These are phyloP conservation scores for Chaetoderma sp. DNA, from an alignment of 2,888 invertebrate species.

Conservation along the genomic window DNA sequence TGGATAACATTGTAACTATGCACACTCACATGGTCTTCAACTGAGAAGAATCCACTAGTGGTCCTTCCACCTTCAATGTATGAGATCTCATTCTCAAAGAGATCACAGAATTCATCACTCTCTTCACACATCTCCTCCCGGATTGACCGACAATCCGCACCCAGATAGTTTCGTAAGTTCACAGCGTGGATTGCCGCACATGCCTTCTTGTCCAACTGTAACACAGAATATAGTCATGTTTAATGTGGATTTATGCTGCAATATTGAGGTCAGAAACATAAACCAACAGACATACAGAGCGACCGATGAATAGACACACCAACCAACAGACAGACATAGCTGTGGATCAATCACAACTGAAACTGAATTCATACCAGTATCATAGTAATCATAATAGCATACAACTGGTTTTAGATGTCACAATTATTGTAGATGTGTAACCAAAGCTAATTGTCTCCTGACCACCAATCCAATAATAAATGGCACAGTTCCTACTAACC, in stretches of 20 bases:
- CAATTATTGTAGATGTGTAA: too few species aligned
- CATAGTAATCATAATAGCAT: too few species aligned
- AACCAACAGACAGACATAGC: too few species aligned
- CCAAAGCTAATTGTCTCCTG: too few species aligned
- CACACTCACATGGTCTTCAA: slow-evolving; percentile 79
- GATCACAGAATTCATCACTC: slow-evolving; percentile 90
- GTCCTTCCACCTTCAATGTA: slow-evolving; percentile 99
- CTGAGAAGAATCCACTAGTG: slow-evolving; percentile 95
- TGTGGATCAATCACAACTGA: too few species aligned
- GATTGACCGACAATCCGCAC: slow-evolving; percentile 92
- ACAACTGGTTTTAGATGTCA: too few species aligned
- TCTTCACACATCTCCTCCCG: slow-evolving; percentile 98
- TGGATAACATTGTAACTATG: too few species aligned
- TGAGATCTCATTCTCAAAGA: slow-evolving; percentile 90
- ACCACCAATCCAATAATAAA: too few species aligned
- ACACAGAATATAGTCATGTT: slow-evolving; percentile 5
- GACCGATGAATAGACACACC: too few species aligned
- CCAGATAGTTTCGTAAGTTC: slow-evolving; percentile 94
- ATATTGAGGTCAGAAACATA: neutral
- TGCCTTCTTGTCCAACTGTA: slow-evolving; percentile 88
- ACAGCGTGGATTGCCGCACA: slow-evolving; percentile 99
- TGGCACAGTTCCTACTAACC: too few species aligned
- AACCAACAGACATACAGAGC: neutral
- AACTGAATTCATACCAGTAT: too few species aligned
- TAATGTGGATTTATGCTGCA: neutral